Conservation (phyloP, 2,888 invertebrate genomes). For the Melipona bicolor region DNA sequence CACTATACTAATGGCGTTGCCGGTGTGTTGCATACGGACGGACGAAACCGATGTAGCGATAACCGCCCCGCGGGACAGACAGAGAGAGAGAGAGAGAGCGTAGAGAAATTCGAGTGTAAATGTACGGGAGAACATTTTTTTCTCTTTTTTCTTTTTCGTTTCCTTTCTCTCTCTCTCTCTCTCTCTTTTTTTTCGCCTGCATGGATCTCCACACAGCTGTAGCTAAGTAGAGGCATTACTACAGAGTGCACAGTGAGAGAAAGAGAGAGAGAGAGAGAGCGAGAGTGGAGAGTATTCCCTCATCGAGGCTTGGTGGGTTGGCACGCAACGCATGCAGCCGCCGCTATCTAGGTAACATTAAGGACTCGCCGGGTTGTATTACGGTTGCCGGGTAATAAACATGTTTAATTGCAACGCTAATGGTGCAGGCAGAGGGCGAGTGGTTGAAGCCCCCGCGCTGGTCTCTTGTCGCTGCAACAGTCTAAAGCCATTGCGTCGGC, state of each 20-base stretch:
- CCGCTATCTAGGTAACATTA: conserved; percentile 71
- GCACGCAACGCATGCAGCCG: conserved; percentile 69
- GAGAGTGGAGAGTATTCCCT: conserved; percentile 42
- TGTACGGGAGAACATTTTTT: not conserved
- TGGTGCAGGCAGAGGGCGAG: conserved; percentile 64
- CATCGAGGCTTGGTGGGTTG: conserved; percentile 48
- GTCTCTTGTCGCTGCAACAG: conserved; percentile 58
- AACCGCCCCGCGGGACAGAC: not conserved
- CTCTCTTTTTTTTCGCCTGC: not conserved
- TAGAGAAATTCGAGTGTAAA: conserved; percentile 8
- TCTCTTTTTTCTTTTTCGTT: too few relatives aligned
- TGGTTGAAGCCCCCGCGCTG: conserved; percentile 3
- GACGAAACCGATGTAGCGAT: not conserved
- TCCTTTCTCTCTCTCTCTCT: too few relatives aligned
- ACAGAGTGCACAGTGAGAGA: too few relatives aligned
- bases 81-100: too few relatives aligned
- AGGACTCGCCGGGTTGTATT: conserved; percentile 74
- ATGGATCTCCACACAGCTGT: conserved; percentile 21
- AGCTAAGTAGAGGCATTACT: conserved; percentile 68
- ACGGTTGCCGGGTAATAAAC: conserved; percentile 76
- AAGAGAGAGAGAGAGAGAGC: too few relatives aligned
- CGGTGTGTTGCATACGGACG: not conserved
- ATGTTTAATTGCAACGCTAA: conserved; percentile 79
- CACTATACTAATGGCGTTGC: not conserved
- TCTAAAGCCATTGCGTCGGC: conserved; percentile 49